Percentiles rank a stretch among this genome's conserved stretches.
These are phyloP conservation scores for Actinostola sp. DNA, from an alignment of 92 coral and sea anemone species.

Conservation along the genomic window DNA sequence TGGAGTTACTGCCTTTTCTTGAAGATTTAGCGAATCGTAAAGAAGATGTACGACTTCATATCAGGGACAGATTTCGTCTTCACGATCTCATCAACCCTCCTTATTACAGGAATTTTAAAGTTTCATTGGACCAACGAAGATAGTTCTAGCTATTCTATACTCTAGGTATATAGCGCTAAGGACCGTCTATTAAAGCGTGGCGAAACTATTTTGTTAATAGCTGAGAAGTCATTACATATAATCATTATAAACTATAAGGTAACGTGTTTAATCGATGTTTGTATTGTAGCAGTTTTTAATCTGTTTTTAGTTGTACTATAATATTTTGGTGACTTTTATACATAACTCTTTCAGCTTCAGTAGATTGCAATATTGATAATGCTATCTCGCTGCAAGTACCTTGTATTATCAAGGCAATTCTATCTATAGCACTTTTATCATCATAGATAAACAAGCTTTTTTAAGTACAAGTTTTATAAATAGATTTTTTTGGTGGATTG, in stretches of 20 bases:
- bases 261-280: background rate
- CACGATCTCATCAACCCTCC: slow-evolving; percentile 79
- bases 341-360: too few relatives aligned
- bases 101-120: slow-evolving; percentile 27
- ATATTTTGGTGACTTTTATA: too few relatives aligned
- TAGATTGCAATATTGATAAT: too few relatives aligned
- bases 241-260: background rate
- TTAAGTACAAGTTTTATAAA: too few relatives aligned
- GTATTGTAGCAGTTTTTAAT: too few relatives aligned
- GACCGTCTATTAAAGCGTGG: background rate
- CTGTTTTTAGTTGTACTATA: too few relatives aligned
- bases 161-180: too few relatives aligned
- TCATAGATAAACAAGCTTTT: too few relatives aligned
- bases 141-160: too few relatives aligned
- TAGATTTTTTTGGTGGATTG: background rate
- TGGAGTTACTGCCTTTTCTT: slow-evolving; percentile 91
- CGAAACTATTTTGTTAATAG: background rate
- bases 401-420: too few relatives aligned
- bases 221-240: background rate
- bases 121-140: background rate
- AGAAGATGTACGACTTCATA: slow-evolving; percentile 93
- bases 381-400: too few relatives aligned
- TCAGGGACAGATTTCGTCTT: slow-evolving; percentile 98
- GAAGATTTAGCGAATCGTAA: slow-evolving; percentile 85
- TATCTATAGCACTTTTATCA: too few relatives aligned